These are phyloP conservation scores for Zoroaster sp. DNA, from an alignment of 53 echinoderm and acorn worm species.

Conservation along the genomic window DNA sequence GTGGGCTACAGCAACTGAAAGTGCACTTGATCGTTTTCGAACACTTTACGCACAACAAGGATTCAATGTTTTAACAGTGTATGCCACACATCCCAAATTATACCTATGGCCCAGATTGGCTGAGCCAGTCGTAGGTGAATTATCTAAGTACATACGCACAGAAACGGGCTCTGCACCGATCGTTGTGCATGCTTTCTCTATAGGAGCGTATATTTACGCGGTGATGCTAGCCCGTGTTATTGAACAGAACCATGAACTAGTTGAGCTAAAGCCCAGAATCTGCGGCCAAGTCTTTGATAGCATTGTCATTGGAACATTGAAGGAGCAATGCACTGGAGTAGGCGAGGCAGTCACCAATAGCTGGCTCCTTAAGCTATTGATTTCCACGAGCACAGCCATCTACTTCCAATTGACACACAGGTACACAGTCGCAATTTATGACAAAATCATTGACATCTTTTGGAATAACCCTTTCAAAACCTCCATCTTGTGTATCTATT, in stretches of 20 bases:
- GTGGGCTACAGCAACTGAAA: conserved; percentile 72
- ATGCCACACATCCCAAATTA: conserved; percentile 35
- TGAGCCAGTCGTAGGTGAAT: conserved; percentile 45
- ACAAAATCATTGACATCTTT: conserved; percentile 53
- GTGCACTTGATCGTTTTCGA: conserved; percentile 64
- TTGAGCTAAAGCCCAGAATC: conserved; percentile 41
- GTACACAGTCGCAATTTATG: conserved; percentile 63
- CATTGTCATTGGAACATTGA: conserved; percentile 66
- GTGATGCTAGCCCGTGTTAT: conserved; percentile 39
- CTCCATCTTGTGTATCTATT: conserved; percentile 61
- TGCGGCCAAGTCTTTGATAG: conserved; percentile 88
- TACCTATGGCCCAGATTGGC: conserved; percentile 76
- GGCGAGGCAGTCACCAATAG: conserved; percentile 5
- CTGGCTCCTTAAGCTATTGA: conserved; percentile 19
- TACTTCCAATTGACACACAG: conserved; percentile 69
- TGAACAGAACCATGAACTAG: conserved; percentile 20
- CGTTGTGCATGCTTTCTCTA: conserved; percentile 78
- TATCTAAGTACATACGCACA: conserved; percentile 49
- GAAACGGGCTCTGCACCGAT: conserved; percentile 56
- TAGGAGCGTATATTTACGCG: conserved; percentile 78
- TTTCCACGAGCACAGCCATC: not conserved
- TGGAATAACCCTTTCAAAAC: conserved; percentile 68
- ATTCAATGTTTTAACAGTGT: conserved; percentile 78
- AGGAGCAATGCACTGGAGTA: conserved; percentile 67
- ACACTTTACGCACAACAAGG: conserved; percentile 70